A percentile compares a stretch with the other conserved stretches of the same genome.
Conservation (phyloP, 2,113 vertebrate species). For the Zeus faber region DNA sequence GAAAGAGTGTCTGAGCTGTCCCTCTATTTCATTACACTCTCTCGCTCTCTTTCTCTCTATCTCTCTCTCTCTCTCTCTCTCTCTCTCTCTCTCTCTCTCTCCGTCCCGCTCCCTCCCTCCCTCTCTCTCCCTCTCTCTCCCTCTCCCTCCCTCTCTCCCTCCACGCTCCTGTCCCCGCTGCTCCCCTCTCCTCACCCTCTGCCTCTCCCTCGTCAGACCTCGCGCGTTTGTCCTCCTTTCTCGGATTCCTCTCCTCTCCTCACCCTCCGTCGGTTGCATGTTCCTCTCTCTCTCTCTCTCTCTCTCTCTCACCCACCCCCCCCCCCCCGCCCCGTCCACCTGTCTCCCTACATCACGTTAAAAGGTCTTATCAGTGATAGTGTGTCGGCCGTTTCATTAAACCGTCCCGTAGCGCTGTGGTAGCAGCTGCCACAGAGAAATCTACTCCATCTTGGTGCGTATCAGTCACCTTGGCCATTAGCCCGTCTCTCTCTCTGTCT, state of each 20-base stretch:
- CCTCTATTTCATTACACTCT: conserved; percentile 61
- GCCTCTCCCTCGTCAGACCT: background rate
- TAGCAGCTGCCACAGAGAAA: too few species aligned
- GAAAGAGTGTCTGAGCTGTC: too few species aligned
- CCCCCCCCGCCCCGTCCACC: conserved; percentile 2
- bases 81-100: conserved; percentile 26
- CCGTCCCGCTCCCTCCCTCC: conserved; percentile 36
- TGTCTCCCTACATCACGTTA: conserved; percentile 34
- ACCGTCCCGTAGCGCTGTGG: conserved; percentile 27
- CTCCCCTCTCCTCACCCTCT: background rate
- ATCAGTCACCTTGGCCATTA: too few species aligned
- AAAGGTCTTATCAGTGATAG: conserved; percentile 46
- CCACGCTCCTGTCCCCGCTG: background rate
- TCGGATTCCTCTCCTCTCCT: background rate
- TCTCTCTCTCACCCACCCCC: background rate
- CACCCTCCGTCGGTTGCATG: background rate
- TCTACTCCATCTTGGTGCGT: too few species aligned
- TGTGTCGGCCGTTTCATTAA: conserved; percentile 47
- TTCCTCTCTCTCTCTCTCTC: conserved; percentile 6
- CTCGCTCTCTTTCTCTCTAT: conserved; percentile 40
- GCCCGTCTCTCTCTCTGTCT: too few species aligned
- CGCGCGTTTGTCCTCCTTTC: background rate
- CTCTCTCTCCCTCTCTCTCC: conserved; percentile 29
- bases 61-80: conserved; percentile 55
- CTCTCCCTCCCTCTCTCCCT: background rate